Evolutionary conservation across 2,888 invertebrate species (phyloP).

Genomic region (Mantis religiosa): DNA sequence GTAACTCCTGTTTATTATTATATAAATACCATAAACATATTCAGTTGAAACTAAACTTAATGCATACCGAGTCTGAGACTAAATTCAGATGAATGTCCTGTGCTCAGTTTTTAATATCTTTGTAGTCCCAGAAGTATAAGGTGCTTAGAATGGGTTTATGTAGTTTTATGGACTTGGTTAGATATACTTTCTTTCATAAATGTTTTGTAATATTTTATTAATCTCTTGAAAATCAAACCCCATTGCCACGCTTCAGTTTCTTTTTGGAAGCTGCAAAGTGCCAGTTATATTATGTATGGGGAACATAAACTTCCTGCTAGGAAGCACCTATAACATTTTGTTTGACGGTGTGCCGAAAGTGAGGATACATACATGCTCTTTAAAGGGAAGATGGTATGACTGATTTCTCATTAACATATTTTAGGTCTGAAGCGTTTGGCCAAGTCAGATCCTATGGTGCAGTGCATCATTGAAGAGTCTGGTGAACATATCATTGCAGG

Average conservation of each 20-base stretch:
- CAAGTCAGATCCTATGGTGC: slow-evolving; percentile 99
- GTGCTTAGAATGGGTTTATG: too few relatives aligned
- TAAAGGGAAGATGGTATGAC: background rate
- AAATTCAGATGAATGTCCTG: too few relatives aligned
- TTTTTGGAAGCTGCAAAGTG: background rate
- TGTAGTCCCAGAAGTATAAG: too few relatives aligned
- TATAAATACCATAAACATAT: too few relatives aligned
- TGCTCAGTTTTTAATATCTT: too few relatives aligned
- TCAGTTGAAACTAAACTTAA: too few relatives aligned
- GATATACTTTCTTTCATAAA: background rate
- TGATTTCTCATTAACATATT: slow-evolving; percentile 36
- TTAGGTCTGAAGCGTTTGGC: slow-evolving; percentile 89
- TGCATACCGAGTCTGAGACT: too few relatives aligned
- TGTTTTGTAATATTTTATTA: background rate
- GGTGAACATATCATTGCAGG: slow-evolving; percentile 99
- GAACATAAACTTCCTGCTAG: background rate
- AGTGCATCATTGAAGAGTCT: slow-evolving; percentile 98
- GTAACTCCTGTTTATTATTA: too few relatives aligned
- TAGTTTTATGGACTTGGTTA: too few relatives aligned
- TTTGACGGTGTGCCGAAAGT: slow-evolving; percentile 2
- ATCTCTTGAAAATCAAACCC: background rate
- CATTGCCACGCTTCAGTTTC: background rate
- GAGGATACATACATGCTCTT: background rate
- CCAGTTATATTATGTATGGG: background rate
- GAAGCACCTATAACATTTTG: background rate